Base-by-base conservation (phyloP, 1,140 invertebrate species). In the Drosophila equinoxialis region DNA sequence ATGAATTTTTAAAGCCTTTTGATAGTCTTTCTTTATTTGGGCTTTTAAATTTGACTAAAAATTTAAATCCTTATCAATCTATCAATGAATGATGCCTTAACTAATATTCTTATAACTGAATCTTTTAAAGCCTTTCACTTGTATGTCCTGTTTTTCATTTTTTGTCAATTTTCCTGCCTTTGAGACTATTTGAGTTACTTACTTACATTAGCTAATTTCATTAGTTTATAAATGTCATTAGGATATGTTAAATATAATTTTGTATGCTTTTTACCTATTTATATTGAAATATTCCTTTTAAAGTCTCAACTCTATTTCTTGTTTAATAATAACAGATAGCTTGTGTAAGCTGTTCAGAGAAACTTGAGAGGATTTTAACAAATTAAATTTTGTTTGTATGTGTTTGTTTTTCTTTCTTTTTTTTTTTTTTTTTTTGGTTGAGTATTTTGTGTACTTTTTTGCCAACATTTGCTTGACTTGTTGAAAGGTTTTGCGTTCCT, bases 341-440 rank as follows among this genome's bases (percentile, higher is more conserved):
- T 11, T 39, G 37, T 39, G 37, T 39, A 13, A 39, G 37, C 11
- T 39, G 37, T 51, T 51, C 2, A 23, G 17, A 23, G 20, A 23
- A 51, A 51, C 17, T 51, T 51, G 45, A 51, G 45, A 51, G 45
- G 45, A 51, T 51, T 51, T 51, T 51, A 51, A 23, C 45, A 51
- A 51, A 51, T 51, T 51, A 51, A 51, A 51, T 51, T 51, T 51
- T 20, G 45, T 51, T 51, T 51, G 45, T 51, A 3, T 23, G 45
- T 51, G 45, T 51, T 20, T 14, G 14, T 20, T 17, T 45, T 45
- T 45, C 6, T 30, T 6, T 30, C 6, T 30, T 0, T 17, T 17
- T 45, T 45, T 14, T 17, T 45, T 45, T 14, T 45, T 2, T 48
- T 17, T 48, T 14, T 48, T 3, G 11, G 35, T 51, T 5, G 30